Evolutionary conservation across 2,888 invertebrate species (phyloP), one percentile per base, ranked within the genome.

Genomic region (Protodeltote pygarga): DNA sequence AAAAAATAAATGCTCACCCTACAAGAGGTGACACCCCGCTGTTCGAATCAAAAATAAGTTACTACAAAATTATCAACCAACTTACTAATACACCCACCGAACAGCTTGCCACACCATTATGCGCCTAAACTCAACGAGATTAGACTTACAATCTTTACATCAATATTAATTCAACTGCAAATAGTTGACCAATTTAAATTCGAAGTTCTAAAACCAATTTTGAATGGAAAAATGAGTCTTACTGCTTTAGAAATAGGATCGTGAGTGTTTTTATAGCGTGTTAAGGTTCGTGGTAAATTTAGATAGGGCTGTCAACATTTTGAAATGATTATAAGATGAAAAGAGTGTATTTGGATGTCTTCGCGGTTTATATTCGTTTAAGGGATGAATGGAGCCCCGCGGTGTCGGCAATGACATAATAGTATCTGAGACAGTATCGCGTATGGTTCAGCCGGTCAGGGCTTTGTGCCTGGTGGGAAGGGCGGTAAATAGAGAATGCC

Each of bases 11-110:
- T 2, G 23, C 15, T 32, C 41, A 42, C 45, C 60, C 35, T 46
- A 31, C 27, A 3, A 13, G 27, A 59, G 38, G 42, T 55, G 58
- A 58, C 54, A 50, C 23, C 71, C 71, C 66, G 72, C 42, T 4
- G 72, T 19, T 63, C 38, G 39, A 64, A 71, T 64, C 69, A 66
- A 66, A 71, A 71, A 71, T 71, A 58, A 63, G 51, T 67, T 39
- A 46, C 46, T 16, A 31, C 44, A 25, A 45, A 60, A 37, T 42
- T 19, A 19, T 35, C 21, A 31, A 45, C 63, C 21, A 51, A 55
- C 6, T 40, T 51, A 39, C 17, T 8, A 29, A 31, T 19, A 31
- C 27, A 9, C 20, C 8, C 3, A 2, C 3, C 23, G 10, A 34
- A 45, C 9, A 32, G 9, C 8, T 13, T 19, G 5, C 11, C 10